A percentile compares a stretch with the other conserved stretches of the same genome.
phyloP scores from a whole-genome alignment of 2,797 vertebrate species.

The Meda fulgida region DNA sequence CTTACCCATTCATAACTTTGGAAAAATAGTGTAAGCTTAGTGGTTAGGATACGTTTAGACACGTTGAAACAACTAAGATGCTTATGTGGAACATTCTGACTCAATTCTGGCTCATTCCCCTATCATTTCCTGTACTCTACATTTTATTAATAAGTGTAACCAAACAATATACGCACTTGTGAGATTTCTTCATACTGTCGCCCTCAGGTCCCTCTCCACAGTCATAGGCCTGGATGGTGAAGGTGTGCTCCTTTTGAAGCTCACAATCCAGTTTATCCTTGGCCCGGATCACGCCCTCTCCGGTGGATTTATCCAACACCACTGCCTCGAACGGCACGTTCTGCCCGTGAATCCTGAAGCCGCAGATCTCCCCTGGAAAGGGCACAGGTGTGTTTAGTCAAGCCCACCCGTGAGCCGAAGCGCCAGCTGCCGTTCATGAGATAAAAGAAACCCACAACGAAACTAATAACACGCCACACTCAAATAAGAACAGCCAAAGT shows the following conservation, averaged over 20 bases:
- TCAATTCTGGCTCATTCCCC: neutral
- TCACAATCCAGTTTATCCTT: slow-evolving; percentile 97
- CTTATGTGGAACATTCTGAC: neutral
- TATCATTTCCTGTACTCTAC: neutral
- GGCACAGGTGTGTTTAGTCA: slow-evolving; percentile 65
- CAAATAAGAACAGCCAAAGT: slow-evolving; percentile 76
- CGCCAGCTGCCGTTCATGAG: slow-evolving; percentile 36
- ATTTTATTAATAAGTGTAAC: neutral
- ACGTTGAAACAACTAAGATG: neutral
- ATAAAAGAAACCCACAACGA: slow-evolving; percentile 64
- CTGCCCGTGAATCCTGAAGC: slow-evolving; percentile 97
- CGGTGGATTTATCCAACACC: slow-evolving; percentile 96
- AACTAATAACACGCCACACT: slow-evolving; percentile 66
- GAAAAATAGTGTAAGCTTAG: neutral
- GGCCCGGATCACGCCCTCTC: slow-evolving; percentile 91
- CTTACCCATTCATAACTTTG: neutral
- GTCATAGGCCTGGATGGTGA: slow-evolving; percentile 97
- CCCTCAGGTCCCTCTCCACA: slow-evolving; percentile 95
- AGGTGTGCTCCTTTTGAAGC: slow-evolving; percentile 95
- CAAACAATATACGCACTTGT: slow-evolving; percentile 86
- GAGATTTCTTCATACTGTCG: slow-evolving; percentile 91
- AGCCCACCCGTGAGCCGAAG: slow-evolving; percentile 25
- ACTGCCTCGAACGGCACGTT: slow-evolving; percentile 97
- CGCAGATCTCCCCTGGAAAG: slow-evolving; percentile 95
- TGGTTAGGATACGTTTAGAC: neutral